Evolutionary conservation across 1,140 invertebrate genomes (phyloP).

Genomic region (Saccostrea cuccullata): DNA sequence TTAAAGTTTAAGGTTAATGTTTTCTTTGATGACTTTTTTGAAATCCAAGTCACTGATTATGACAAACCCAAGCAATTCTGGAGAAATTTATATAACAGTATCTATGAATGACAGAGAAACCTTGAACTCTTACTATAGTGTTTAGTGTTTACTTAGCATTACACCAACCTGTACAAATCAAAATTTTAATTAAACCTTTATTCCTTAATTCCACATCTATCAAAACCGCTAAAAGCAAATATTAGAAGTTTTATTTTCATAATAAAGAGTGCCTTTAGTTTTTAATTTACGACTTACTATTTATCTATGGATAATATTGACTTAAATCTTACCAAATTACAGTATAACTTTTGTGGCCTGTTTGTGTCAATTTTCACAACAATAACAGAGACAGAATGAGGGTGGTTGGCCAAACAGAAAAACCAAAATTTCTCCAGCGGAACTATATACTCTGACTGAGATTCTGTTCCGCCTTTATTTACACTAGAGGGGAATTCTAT

Average conservation of each 20-base stretch:
- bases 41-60: too few species aligned
- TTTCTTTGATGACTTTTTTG: too few species aligned
- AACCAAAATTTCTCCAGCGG: neutral
- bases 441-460: neutral
- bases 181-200: conserved; percentile 1
- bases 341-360: conserved; percentile 3
- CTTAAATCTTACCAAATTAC: neutral
- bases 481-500: neutral
- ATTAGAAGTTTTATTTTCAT: neutral
- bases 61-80: too few species aligned
- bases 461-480: neutral
- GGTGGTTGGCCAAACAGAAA: conserved; percentile 18
- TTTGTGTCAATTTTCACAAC: conserved; percentile 1
- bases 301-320: neutral
- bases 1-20: too few species aligned
- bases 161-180: neutral
- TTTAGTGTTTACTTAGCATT: too few species aligned
- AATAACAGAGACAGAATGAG: neutral
- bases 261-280: neutral
- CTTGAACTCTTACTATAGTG: neutral
- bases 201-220: neutral
- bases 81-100: too few species aligned
- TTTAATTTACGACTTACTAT: conserved; percentile 5
- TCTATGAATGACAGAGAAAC: neutral
- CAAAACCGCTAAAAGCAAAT: neutral